Conservation (phyloP, 92 coral and sea anemone genomes). For the Porites rus region DNA sequence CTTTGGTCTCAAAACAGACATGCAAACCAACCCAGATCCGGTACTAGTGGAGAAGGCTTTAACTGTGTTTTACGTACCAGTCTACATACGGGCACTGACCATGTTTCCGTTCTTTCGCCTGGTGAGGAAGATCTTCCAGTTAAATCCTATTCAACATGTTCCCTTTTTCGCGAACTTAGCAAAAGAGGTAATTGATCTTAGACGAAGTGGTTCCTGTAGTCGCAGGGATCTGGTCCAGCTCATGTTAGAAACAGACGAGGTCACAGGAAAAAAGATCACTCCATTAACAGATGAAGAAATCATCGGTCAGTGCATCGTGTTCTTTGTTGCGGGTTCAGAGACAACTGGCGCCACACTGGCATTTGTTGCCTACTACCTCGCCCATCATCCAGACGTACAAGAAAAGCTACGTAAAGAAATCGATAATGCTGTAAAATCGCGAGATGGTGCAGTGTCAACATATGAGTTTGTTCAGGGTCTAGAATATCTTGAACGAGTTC, state of each 20-base stretch:
- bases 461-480: conserved; percentile 70
- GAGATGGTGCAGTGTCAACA: conserved; percentile 33
- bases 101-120: conserved; percentile 72
- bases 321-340: conserved; percentile 80
- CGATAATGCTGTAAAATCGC: conserved; percentile 51
- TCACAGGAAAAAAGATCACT: conserved; percentile 29
- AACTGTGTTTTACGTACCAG: conserved; percentile 47
- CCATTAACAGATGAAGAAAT: conserved; percentile 74
- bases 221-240: conserved; percentile 79
- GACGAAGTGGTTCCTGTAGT: conserved; percentile 45
- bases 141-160: conserved; percentile 35
- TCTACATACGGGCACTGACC: conserved; percentile 48
- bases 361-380: conserved; percentile 64
- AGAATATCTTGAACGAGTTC: conserved; percentile 80
- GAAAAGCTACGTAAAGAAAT: conserved; percentile 71
- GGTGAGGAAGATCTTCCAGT: conserved; percentile 42
- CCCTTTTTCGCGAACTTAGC: conserved; percentile 69
- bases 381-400: conserved; percentile 72
- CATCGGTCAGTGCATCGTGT: conserved; percentile 74
- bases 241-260: conserved; percentile 75
- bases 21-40: conserved; percentile 60
- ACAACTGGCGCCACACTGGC: conserved; percentile 78
- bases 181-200: conserved; percentile 45
- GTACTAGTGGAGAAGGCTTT: conserved; percentile 35
- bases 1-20: conserved; percentile 58